Conservation (phyloP, 2,797 vertebrate species). For the Leuciscus waleckii region DNA sequence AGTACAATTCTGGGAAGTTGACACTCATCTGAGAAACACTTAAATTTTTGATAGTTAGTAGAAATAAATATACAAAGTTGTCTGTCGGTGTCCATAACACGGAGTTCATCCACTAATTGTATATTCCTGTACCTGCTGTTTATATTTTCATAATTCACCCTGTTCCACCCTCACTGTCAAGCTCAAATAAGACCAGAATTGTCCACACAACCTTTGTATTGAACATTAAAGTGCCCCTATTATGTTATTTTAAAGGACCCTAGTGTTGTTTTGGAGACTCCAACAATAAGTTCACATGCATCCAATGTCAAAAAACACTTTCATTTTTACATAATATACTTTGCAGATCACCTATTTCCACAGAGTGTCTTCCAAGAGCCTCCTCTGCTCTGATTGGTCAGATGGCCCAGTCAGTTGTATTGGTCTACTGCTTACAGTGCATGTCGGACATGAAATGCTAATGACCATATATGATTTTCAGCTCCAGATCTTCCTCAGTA, state of each 20-base stretch:
- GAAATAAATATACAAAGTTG: not conserved
- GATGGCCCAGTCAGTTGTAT: not conserved
- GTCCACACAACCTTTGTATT: too few relatives aligned
- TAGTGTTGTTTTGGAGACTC: not conserved
- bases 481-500: too few relatives aligned
- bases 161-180: not conserved
- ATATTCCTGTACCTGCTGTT: not conserved
- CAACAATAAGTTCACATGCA: not conserved
- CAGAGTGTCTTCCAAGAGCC: not conserved
- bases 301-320: not conserved
- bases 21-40: not conserved
- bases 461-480: not conserved
- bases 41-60: not conserved
- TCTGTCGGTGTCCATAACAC: not conserved
- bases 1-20: slow-evolving; percentile 1
- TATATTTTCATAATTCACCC: not conserved
- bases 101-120: not conserved
- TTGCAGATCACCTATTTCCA: not conserved
- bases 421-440: not conserved
- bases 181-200: not conserved
- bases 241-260: not conserved
- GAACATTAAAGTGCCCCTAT: not conserved
- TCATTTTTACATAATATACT: not conserved
- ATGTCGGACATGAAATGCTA: not conserved
- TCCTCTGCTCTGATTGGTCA: not conserved